phyloP scores from a whole-genome alignment of 2,113 vertebrate species.

The Butastur rufipennis region DNA sequence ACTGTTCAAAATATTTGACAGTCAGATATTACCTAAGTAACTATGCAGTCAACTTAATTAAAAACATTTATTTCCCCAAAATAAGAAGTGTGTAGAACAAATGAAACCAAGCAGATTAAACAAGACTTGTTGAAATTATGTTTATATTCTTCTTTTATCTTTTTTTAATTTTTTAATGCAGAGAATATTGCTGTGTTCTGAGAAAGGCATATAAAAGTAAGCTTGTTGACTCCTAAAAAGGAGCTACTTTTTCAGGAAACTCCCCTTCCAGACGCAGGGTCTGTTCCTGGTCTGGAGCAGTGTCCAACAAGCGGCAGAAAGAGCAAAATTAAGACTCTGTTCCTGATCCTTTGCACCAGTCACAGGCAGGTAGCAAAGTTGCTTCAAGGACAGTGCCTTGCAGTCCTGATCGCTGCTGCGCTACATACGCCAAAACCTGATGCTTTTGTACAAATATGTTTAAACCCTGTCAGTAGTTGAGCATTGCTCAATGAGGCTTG shows the following conservation, averaged over 20 bases:
- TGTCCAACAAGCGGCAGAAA: fast-evolving
- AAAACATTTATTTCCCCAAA: background rate
- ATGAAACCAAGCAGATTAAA: background rate
- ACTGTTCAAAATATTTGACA: background rate
- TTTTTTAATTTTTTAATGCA: background rate
- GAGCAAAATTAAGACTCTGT: background rate
- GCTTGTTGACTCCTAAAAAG: background rate
- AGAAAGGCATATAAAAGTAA: background rate
- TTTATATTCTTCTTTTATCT: background rate
- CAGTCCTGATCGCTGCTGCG: background rate
- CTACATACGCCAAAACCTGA: fast-evolving
- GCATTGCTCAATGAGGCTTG: background rate
- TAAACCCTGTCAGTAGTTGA: background rate
- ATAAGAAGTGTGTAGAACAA: background rate
- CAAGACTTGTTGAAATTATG: background rate
- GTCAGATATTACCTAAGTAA: background rate
- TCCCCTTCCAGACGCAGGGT: fast-evolving
- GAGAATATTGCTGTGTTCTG: background rate
- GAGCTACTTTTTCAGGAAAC: background rate
- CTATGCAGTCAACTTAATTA: background rate
- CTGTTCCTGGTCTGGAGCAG: background rate
- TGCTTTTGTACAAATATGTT: background rate
- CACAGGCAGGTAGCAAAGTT: background rate
- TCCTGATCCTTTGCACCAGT: background rate
- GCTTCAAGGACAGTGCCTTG: no score